Base-by-base conservation (phyloP, 2,888 invertebrate genomes). In the Dorcus hopei region DNA sequence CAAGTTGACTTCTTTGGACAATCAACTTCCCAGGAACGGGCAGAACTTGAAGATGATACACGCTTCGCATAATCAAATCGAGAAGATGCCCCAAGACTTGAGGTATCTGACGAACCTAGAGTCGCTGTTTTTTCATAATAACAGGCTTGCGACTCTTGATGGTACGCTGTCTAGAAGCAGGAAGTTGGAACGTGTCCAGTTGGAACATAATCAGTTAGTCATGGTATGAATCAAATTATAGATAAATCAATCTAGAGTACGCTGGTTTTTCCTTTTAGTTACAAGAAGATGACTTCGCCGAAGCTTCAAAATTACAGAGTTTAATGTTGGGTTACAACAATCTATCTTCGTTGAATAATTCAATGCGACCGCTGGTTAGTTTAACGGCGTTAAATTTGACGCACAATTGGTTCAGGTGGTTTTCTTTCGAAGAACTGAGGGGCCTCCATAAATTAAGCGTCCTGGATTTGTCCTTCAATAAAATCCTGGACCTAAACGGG, bases 401-500 rank as follows among this genome's bases (percentile, higher is more conserved):
- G 0, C 86, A 87, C 72, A 93, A 93, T 73, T 81, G 83, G 41
- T 81, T 93, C 57, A 81, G 83, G 1, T 90, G 91, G 70, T 93
- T 93, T 78, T 91, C 91, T 0, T 83, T 93, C 70, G 86, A 88
- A 74, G 90, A 93, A 75, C 85, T 93, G 48, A 86, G 87, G 57
- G 91, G 91, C 0, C 77, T 93, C 58, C 84, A 85, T 64, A 83
- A 84, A 62, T 78, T 93, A n/a, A 84, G 84, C 49, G 82, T 86
- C 11, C 83, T 93, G 55, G 92, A 92, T 77, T 80, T 93, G 23
- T 91, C 91, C 2, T 83, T 86, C 72, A 93, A 93, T 74, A 84
- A 82, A 73, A 91, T 93, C 55, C 82, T 80, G 51, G 84, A 83
- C 48, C 76, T 91, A 38, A 83, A 82, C 9, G 88, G 88, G 48